phyloP scores from a whole-genome alignment of 2,113 vertebrate genomes.

The Python bivittatus region DNA sequence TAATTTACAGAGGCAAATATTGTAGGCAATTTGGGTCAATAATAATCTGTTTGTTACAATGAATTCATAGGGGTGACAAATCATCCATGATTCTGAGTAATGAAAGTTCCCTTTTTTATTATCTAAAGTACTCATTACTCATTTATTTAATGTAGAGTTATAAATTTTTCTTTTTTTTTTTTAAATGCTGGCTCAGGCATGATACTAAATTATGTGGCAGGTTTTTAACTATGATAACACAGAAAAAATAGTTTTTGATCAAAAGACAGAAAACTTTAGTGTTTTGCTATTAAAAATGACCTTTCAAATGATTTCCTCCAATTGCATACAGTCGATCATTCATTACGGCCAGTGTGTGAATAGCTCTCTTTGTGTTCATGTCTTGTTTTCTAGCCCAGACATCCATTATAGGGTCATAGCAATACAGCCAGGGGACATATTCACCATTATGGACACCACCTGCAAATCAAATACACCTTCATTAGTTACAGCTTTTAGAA shows the following conservation, averaged over 20 bases:
- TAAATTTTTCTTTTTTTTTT: slow-evolving; percentile 71
- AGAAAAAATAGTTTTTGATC: slow-evolving; percentile 63
- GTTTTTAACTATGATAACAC: slow-evolving; percentile 62
- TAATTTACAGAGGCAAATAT: slow-evolving; percentile 72
- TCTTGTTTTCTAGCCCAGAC: slow-evolving; percentile 98
- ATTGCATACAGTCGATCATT: slow-evolving; percentile 97
- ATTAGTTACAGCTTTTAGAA: slow-evolving; percentile 8
- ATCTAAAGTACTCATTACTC: slow-evolving; percentile 76
- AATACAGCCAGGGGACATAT: slow-evolving; percentile 98
- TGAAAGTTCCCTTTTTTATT: slow-evolving; percentile 73
- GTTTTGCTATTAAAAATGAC: slow-evolving; percentile 70
- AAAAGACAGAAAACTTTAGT: slow-evolving; percentile 50
- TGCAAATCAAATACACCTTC: slow-evolving; percentile 63
- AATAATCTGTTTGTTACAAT: slow-evolving; percentile 76
- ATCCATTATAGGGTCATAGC: slow-evolving; percentile 98
- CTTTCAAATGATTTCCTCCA: slow-evolving; percentile 99
- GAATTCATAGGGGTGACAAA: slow-evolving; percentile 73
- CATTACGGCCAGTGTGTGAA: slow-evolving; percentile 96
- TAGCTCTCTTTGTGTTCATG: slow-evolving; percentile 99
- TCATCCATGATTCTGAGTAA: slow-evolving; percentile 73
- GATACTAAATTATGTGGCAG: slow-evolving; percentile 66
- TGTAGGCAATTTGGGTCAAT: slow-evolving; percentile 71
- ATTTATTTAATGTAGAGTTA: slow-evolving; percentile 74
- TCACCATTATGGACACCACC: slow-evolving; percentile 98
- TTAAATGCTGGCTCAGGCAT: slow-evolving; percentile 69